A percentile compares a stretch with the other conserved stretches of the same genome.
These are phyloP conservation scores for Neolamprologus caudopunctatus DNA, from an alignment of 2,113 vertebrate species.

Conservation along the genomic window DNA sequence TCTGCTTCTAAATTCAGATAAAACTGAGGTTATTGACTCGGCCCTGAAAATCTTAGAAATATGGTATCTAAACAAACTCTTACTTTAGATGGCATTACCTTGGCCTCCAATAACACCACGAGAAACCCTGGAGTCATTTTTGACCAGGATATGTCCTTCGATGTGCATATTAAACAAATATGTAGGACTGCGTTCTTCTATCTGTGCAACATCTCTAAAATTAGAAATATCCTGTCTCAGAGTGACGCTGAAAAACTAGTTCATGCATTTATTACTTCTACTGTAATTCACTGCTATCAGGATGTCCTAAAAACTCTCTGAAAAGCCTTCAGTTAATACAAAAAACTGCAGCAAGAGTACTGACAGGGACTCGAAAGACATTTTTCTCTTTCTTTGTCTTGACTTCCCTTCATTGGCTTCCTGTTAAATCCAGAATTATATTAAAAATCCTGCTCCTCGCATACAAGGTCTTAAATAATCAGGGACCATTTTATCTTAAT, in stretches of 20 bases:
- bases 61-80: accelerated
- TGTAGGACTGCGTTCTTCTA: not conserved
- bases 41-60: not conserved
- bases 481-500: not conserved
- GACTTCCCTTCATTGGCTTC: not conserved
- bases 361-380: not conserved
- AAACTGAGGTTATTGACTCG: not conserved
- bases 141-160: not conserved
- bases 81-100: accelerated
- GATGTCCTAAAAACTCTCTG: not conserved
- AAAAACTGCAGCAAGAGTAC: not conserved
- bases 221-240: not conserved
- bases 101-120: accelerated
- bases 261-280: not conserved
- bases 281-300: not conserved
- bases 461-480: not conserved
- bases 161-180: not conserved
- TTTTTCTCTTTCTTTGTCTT: not conserved
- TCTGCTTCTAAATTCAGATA: not conserved
- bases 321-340: not conserved
- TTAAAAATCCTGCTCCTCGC: not conserved
- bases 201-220: not conserved
- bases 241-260: not conserved
- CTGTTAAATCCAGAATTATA: not conserved
- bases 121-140: not conserved